phyloP scores from a whole-genome alignment of 2,113 vertebrate species.

The Solenodon paradoxus region DNA sequence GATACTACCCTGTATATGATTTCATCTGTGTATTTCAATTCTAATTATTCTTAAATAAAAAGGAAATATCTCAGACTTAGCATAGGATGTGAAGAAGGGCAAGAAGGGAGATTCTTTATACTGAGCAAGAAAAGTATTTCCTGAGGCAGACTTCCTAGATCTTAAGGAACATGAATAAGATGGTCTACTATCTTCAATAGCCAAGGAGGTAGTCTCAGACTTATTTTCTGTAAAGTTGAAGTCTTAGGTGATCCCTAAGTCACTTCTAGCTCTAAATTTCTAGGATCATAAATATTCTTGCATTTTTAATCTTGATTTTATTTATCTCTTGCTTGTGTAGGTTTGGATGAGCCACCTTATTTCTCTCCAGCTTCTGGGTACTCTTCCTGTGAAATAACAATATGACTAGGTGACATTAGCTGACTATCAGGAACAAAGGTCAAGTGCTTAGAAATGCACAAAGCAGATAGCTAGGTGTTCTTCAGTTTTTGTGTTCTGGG shows the following conservation, averaged over 20 bases:
- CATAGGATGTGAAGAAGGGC: background rate
- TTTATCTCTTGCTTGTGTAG: background rate
- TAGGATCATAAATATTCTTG: background rate
- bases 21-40: background rate
- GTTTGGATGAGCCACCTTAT: background rate
- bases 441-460: background rate
- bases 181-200: background rate
- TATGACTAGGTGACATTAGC: background rate
- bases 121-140: background rate
- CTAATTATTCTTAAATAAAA: background rate
- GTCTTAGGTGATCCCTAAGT: background rate
- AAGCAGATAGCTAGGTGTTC: background rate
- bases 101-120: background rate
- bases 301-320: background rate
- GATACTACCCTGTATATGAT: background rate
- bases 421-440: background rate
- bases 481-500: background rate
- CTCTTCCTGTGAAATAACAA: background rate
- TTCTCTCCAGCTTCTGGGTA: background rate
- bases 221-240: background rate
- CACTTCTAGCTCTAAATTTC: background rate
- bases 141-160: background rate
- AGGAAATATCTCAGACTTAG: background rate
- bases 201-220: background rate
- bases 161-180: background rate